These are phyloP conservation scores for Apis mellifera DNA, from an alignment of 1,140 invertebrate genomes.

Conservation along the genomic window Amel_HAv3.1 CM009938.2:9379501-9380000, in stretches of 20 bases:
- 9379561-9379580: neutral
- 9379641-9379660: neutral
- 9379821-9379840: slow-evolving; percentile 43
- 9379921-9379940: neutral
- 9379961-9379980: too few relatives aligned
- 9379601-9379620: neutral
- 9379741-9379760: slow-evolving; percentile 67
- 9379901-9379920: neutral
- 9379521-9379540: slow-evolving; percentile 58
- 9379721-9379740: slow-evolving; percentile 70
- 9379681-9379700: slow-evolving; percentile 36
- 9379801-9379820: slow-evolving; percentile 55
- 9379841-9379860: slow-evolving; percentile 41
- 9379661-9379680: slow-evolving; percentile 9
- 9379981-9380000: neutral
- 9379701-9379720: slow-evolving; percentile 67
- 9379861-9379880: neutral
- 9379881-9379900: neutral
- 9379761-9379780: slow-evolving; percentile 49
- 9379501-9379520: slow-evolving; percentile 52
- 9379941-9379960: neutral
- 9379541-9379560: slow-evolving; percentile 55
- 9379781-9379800: slow-evolving; percentile 66
- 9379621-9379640: neutral
- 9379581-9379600: neutral